Base-by-base conservation (phyloP, 2,113 vertebrate species). In the Stegastes partitus region DNA sequence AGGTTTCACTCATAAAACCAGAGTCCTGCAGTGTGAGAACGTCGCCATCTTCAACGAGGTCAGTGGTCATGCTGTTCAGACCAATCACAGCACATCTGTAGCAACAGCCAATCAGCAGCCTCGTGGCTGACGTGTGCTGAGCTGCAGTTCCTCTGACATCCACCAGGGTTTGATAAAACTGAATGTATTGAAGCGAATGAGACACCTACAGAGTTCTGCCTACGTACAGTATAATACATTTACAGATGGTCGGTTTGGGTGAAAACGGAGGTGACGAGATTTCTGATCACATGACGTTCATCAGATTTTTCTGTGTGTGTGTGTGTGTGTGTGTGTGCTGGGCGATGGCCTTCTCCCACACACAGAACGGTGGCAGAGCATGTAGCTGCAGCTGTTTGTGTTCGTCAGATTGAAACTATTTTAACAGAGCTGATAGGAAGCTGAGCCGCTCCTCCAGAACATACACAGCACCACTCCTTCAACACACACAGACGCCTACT, bases 1-100 rank as follows among this genome's bases (percentile, higher is more conserved):
- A 93, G 98, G 94, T 71, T 98, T 97, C 86, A 96, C 92, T 11
- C 96, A 98, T 87, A 98, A 97, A 91, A 97, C 95, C n/a, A 94
- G 89, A 87, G 95, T 92, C 77, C 79, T 96, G 74, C 93, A 91
- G 64, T 94, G 96, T 82, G 94, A 95, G 59, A 83, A 90, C 15
- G 84, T 97, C 59, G 96, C 96, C 1, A 50, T 95, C 50, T 95
- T 98, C 15, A 93, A 95, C 15, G 97, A 98, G 96, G 97, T 98
- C 86, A 94, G 86, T 85, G 11, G 34, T 19, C 1, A 16, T 21
- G 22, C 5, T 11, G 1, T 12, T 74, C 47, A 21, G 2, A 25
- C 49, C 65, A 56, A 51, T 61, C 68, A 21, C 2, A n/a, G 12
- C 14, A n/a, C 31, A 10, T 8, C 10, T 9, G 7, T 10, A 34